Evolutionary conservation across 2,113 vertebrate species (phyloP).

Genomic region (Onychostoma macrolepis): DNA sequence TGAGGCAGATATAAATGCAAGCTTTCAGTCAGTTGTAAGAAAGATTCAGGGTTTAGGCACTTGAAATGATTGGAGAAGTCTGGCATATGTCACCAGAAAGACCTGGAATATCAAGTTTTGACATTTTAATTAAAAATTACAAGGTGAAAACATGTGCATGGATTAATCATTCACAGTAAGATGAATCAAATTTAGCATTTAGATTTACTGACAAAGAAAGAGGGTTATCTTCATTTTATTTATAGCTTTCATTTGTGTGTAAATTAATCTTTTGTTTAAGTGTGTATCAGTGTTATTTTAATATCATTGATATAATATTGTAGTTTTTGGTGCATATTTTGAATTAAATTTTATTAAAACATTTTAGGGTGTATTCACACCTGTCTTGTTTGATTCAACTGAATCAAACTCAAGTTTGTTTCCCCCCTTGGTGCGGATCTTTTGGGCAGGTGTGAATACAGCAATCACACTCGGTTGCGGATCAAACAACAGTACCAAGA

Average conservation of each 20-base stretch:
- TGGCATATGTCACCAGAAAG: not conserved
- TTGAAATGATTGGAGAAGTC: not conserved
- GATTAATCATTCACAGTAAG: not conserved
- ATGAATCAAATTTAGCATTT: not conserved
- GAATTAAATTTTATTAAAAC: not conserved
- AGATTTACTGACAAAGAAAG: not conserved
- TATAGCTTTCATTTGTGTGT: not conserved
- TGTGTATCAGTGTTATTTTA: not conserved
- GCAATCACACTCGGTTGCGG: too few relatives aligned
- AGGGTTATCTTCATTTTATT: not conserved
- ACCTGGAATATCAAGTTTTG: not conserved
- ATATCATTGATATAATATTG: not conserved
- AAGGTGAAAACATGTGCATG: not conserved
- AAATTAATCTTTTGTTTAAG: conserved; percentile 4
- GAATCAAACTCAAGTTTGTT: too few relatives aligned
- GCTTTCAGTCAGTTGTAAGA: not conserved
- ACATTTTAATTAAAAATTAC: not conserved
- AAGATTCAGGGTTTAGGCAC: not conserved
- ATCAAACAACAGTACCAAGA: too few relatives aligned
- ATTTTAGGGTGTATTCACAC: too few relatives aligned
- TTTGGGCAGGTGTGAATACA: too few relatives aligned
- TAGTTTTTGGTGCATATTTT: not conserved
- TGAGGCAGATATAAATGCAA: not conserved
- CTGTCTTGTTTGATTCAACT: too few relatives aligned
- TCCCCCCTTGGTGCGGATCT: too few relatives aligned